Percentiles rank a stretch among this genome's conserved stretches.
These are phyloP conservation scores for Drosophila yakuba DNA, from an alignment of 1,140 invertebrate species.

Conservation along the genomic window DNA sequence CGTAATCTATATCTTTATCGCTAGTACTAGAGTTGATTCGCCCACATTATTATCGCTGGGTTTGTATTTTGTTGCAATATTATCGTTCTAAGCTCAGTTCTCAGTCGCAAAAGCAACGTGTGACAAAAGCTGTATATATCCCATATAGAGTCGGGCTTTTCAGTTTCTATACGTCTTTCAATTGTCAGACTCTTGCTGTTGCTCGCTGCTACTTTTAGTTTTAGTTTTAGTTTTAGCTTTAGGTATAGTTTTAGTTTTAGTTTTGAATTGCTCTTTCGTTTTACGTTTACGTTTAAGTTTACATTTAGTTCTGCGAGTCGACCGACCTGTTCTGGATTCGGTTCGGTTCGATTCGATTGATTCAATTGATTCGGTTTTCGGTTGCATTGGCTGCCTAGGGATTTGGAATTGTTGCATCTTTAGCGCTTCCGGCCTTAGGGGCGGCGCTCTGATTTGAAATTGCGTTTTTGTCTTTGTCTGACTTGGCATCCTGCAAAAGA, in stretches of 20 bases:
- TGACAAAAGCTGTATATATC: constrained; percentile 3
- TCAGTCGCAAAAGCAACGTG: constrained; percentile 52
- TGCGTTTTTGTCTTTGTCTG: constrained; percentile 76
- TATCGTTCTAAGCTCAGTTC: constrained; percentile 64
- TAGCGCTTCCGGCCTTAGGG: constrained; percentile 62
- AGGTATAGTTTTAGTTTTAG: background rate
- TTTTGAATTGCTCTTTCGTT: background rate
- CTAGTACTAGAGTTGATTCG: background rate
- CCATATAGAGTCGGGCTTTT: constrained; percentile 1
- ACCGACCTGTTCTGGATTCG: constrained; percentile 24
- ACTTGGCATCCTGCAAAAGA: constrained; percentile 82
- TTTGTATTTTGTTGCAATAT: constrained; percentile 6
- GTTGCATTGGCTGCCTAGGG: constrained; percentile 49
- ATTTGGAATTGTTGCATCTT: constrained; percentile 67
- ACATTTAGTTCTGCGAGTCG: constrained; percentile 23
- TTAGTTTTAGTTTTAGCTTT: background rate
- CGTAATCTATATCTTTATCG: constrained; percentile 4
- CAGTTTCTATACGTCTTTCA: constrained; percentile 6
- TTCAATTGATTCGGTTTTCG: constrained; percentile 26
- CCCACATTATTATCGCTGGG: constrained; percentile 9
- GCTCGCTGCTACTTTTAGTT: constrained; percentile 7
- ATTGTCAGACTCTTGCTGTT: constrained; percentile 33
- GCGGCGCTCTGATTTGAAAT: constrained; percentile 71
- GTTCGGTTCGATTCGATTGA: constrained; percentile 27
- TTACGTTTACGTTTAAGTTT: constrained; percentile 2